Base-by-base conservation (phyloP, 2,113 vertebrate genomes). In the Hiodon tergisus region DNA sequence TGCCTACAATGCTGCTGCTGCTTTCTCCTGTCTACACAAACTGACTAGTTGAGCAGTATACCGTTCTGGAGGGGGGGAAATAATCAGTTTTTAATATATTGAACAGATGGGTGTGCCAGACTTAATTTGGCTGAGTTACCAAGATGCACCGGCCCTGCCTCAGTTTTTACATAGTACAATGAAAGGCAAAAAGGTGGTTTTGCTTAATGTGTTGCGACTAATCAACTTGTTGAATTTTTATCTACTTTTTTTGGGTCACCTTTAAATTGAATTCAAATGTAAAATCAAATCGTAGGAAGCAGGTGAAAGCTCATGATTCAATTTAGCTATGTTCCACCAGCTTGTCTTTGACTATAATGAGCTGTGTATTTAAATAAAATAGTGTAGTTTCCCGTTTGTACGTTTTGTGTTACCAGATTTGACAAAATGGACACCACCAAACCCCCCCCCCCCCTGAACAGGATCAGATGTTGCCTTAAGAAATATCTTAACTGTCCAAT, bases 31-130 rank as follows among this genome's bases (percentile, higher is more conserved):
- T 72, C 52, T 5, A 14, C 17, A 84, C 78, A 80, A 88, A 90
- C 85, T 86, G 83, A 80, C 78, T 71, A 59, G 83, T 86, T 82
- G 60, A 62, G 53, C 65, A 72, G 66, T 86, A 83, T 59, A 59
- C 81, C 86, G 78, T 84, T 81, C 71, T 81, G 48, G 70, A 89
- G 85, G 31, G 31, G 31, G 31, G 31, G 31, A 79, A 86, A 83
- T 88, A 81, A 71, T 58, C 85, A 82, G 86, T 58, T 67, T 79
- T 82, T 89, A 90, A 90, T 91, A 89, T 91, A 90, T 90, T 88
- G 84, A 82, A 82, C 82, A 78, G 86, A 82, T 86, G 31, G 46
- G n/a, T 47, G 9, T 11, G 46, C 79, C 80, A 83, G 83, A 83
- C 79, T 58, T 62, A 46, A 72, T 68, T 54, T 75, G 65, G 65